Conservation (phyloP, 1,140 invertebrate genomes). For the Musca vetustissima region DNA sequence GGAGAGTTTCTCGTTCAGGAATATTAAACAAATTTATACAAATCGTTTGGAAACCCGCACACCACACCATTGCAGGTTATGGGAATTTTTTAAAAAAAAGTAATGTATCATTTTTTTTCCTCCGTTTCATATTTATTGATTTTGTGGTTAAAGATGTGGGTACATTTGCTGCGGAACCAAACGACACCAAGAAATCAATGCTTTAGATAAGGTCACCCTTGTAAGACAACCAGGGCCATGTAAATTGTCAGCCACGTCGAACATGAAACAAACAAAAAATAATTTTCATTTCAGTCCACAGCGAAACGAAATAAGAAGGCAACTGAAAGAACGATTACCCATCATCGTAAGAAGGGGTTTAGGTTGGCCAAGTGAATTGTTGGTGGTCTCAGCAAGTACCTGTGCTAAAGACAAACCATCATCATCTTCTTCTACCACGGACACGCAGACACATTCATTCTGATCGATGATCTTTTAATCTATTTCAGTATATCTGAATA, state of each 20-base stretch:
- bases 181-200: conserved; percentile 52
- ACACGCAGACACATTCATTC: too few species aligned
- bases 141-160: not conserved
- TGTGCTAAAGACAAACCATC: too few species aligned
- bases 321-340: too few species aligned
- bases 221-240: conserved; percentile 7
- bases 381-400: too few species aligned
- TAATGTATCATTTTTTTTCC: conserved; percentile 14
- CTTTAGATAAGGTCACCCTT: conserved; percentile 48
- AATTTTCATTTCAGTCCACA: too few species aligned
- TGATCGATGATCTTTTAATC: conserved; percentile 26
- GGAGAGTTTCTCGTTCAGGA: too few species aligned
- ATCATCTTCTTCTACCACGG: too few species aligned
- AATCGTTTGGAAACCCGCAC: not conserved
- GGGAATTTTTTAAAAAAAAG: conserved; percentile 2
- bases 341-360: too few species aligned
- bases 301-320: too few species aligned
- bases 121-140: not conserved
- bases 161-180: not conserved
- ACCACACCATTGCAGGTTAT: not conserved
- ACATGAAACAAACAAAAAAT: too few species aligned
- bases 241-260: not conserved
- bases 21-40: conserved; percentile 9
- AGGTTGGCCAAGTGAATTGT: too few species aligned
- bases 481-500: conserved; percentile 2